A percentile compares a stretch with the other conserved stretches of the same genome.
Evolutionary conservation across 1,140 invertebrate genomes (phyloP).

Genomic region (Polypedilum vanderplanki): DNA sequence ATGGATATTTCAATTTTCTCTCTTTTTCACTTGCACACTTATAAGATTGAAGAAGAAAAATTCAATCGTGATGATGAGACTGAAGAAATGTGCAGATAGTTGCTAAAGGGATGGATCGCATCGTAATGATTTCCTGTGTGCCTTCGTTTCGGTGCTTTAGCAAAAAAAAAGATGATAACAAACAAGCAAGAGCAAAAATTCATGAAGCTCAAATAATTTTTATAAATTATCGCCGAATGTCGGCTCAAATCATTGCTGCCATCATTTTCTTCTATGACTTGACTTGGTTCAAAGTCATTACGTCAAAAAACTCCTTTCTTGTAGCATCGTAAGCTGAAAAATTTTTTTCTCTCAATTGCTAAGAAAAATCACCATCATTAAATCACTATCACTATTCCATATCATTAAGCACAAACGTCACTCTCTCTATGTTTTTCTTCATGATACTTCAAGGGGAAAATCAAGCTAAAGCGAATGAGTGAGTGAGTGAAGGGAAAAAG

Average conservation of each 20-base stretch:
- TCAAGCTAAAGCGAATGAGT: too few species aligned
- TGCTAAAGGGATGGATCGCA: slow-evolving; percentile 4
- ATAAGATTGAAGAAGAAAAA: not conserved
- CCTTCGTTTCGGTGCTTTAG: not conserved
- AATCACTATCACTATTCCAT: slow-evolving; percentile 29
- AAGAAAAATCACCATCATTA: slow-evolving; percentile 24
- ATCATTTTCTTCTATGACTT: not conserved
- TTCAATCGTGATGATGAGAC: not conserved
- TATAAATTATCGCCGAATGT: slow-evolving; percentile 20
- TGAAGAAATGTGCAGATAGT: not conserved
- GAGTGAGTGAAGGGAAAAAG: too few species aligned
- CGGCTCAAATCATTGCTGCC: not conserved
- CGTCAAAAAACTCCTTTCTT: not conserved
- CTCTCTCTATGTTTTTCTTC: not conserved
- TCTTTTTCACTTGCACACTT: not conserved
- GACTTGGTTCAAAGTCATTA: slow-evolving; percentile 3
- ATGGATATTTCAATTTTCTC: slow-evolving; percentile 21
- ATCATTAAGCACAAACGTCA: slow-evolving; percentile 20
- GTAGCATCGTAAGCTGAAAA: not conserved
- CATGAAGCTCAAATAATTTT: slow-evolving; percentile 27
- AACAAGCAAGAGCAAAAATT: not conserved
- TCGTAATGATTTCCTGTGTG: not conserved
- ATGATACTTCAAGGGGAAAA: not conserved
- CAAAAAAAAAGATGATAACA: not conserved
- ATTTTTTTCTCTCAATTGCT: not conserved